These are phyloP conservation scores for Salvelinus sp. DNA, from an alignment of 2,113 vertebrate genomes.

Conservation along the genomic window DNA sequence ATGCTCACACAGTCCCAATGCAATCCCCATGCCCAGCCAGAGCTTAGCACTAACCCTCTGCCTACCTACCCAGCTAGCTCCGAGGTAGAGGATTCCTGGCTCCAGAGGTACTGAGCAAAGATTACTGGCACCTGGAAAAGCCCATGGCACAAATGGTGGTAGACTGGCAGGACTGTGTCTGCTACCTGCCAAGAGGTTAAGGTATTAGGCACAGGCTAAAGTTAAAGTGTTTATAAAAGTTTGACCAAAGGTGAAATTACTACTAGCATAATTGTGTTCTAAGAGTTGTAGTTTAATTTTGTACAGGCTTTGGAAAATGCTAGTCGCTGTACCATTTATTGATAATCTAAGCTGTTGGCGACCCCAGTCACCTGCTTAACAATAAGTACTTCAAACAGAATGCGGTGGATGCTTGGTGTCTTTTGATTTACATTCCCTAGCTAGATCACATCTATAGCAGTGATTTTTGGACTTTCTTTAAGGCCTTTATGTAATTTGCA, in stretches of 20 bases:
- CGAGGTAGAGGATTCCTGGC: too few species aligned
- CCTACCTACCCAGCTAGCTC: too few species aligned
- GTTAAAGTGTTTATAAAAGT: not conserved
- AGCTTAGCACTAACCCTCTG: too few species aligned
- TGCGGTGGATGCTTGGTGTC: not conserved
- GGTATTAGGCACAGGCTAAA: too few species aligned
- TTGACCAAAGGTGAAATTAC: not conserved
- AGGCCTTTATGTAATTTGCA: not conserved
- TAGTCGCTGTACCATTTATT: slow-evolving; percentile 4
- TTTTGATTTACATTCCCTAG: not conserved
- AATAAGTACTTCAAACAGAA: slow-evolving; percentile 3
- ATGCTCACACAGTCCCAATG: too few species aligned
- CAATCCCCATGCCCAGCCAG: too few species aligned
- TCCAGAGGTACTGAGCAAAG: too few species aligned
- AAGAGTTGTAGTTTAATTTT: not conserved
- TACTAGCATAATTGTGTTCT: not conserved
- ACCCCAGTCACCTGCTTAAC: slow-evolving; percentile 27
- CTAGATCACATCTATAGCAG: not conserved
- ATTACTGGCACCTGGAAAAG: too few species aligned
- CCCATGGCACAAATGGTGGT: too few species aligned
- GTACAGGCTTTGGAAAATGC: not conserved
- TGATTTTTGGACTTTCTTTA: slow-evolving; percentile 11
- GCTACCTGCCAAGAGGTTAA: too few species aligned
- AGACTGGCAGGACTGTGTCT: too few species aligned
- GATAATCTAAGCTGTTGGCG: slow-evolving; percentile 18